A percentile compares a stretch with the other conserved stretches of the same genome.
These are phyloP conservation scores for Neodiprion fabricii DNA, from an alignment of 1,140 invertebrate species.

Conservation along the genomic window DNA sequence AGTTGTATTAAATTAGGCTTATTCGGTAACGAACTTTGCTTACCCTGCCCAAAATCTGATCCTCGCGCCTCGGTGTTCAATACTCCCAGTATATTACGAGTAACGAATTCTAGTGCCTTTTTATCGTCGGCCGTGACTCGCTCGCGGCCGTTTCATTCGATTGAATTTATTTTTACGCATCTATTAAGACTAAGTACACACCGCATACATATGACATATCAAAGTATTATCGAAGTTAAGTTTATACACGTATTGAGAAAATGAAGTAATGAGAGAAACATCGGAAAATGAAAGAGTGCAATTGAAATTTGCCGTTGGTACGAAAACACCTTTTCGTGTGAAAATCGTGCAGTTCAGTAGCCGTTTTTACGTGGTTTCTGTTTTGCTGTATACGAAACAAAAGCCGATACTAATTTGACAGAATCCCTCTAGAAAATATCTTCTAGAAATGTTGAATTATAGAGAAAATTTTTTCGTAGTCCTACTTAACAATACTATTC, in stretches of 20 bases:
- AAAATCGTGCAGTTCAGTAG: not conserved
- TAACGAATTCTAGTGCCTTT: not conserved
- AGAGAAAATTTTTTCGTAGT: too few species aligned
- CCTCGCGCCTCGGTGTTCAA: not conserved
- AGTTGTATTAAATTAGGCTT: not conserved
- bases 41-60: not conserved
- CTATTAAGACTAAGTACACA: not conserved
- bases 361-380: not conserved
- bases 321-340: too few species aligned
- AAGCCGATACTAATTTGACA: not conserved
- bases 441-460: too few species aligned
- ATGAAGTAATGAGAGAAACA: not conserved
- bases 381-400: not conserved
- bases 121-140: not conserved
- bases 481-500: too few species aligned
- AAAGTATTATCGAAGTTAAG: constrained; percentile 2
- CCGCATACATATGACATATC: not conserved
- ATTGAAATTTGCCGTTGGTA: too few species aligned
- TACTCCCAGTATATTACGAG: not conserved
- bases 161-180: not conserved
- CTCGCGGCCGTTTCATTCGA: not conserved
- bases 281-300: not conserved
- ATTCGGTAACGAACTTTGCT: not conserved
- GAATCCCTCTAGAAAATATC: not conserved
- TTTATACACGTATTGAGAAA: not conserved